Evolutionary conservation across 2,888 invertebrate species (phyloP).

Genomic region (Sclerodermus sp.): DNA sequence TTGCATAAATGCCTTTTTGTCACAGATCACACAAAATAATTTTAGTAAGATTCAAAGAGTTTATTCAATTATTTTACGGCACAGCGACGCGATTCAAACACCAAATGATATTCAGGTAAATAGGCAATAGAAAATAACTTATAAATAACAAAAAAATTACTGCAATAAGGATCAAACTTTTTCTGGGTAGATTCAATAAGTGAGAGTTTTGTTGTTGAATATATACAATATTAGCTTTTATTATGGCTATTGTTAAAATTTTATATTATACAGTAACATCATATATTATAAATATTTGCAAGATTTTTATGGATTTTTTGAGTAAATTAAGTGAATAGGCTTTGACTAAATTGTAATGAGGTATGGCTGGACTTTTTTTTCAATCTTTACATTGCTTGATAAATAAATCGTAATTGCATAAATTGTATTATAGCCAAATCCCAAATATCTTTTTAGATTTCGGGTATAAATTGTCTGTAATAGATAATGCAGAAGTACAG

Average conservation of each 20-base stretch:
- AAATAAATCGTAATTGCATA: neutral
- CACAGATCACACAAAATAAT: too few species aligned
- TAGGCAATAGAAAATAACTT: conserved; percentile 31
- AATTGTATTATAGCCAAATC: conserved; percentile 3
- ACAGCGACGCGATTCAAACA: conserved; percentile 33
- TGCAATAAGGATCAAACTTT: conserved; percentile 45
- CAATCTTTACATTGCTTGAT: neutral
- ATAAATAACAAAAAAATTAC: conserved; percentile 49
- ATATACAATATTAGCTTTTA: conserved; percentile 11
- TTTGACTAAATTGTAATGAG: too few species aligned
- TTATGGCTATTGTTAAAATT: conserved; percentile 17
- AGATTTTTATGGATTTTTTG: too few species aligned
- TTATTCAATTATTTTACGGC: too few species aligned
- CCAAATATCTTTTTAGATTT: conserved; percentile 11
- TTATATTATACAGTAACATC: conserved; percentile 11
- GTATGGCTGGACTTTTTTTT: neutral
- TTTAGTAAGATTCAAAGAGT: too few species aligned
- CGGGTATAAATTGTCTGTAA: neutral
- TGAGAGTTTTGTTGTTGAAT: conserved; percentile 13
- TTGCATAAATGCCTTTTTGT: conserved; percentile 18
- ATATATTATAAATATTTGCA: too few species aligned
- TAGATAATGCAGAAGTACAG: conserved; percentile 4
- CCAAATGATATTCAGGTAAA: conserved; percentile 35
- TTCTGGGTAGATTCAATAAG: conserved; percentile 24
- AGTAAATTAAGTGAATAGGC: too few species aligned